Evolutionary conservation across 2,113 vertebrate genomes (phyloP).

Genomic region (Bujurquina vittata): DNA sequence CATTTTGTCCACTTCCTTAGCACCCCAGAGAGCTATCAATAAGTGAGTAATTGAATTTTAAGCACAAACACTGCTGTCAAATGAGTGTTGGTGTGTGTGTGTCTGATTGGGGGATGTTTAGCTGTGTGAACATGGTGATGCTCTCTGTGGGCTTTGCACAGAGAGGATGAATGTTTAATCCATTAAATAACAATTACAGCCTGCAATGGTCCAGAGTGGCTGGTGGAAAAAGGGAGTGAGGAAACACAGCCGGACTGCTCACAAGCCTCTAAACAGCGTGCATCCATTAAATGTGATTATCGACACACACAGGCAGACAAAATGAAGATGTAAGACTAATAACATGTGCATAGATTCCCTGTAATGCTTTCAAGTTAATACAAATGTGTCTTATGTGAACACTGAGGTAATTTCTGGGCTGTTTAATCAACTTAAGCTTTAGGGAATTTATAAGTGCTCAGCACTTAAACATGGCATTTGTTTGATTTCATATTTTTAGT

Average conservation of each 20-base stretch:
- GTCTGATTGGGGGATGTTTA: slow-evolving; percentile 37
- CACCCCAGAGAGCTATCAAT: slow-evolving; percentile 98
- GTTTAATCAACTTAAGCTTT: not conserved
- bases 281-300: slow-evolving; percentile 6
- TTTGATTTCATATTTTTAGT: not conserved
- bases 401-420: not conserved
- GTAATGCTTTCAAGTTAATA: not conserved
- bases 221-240: slow-evolving; percentile 33
- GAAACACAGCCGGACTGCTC: slow-evolving; percentile 27
- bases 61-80: slow-evolving; percentile 94
- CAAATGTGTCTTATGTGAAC: not conserved
- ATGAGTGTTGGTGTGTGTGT: slow-evolving; percentile 68
- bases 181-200: slow-evolving; percentile 97
- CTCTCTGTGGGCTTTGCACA: slow-evolving; percentile 83
- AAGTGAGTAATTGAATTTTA: slow-evolving; percentile 99
- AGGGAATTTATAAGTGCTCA: not conserved
- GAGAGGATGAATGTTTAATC: slow-evolving; percentile 97
- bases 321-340: not conserved
- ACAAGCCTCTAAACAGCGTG: not conserved
- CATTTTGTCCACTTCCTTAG: slow-evolving; percentile 91
- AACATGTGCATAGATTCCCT: slow-evolving; percentile 4
- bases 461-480: slow-evolving; percentile 1
- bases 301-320: not conserved
- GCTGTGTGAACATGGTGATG: slow-evolving; percentile 73
- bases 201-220: slow-evolving; percentile 58